Evolutionary conservation across 2,113 vertebrate species (phyloP), one percentile per base, ranked within the genome.

Genomic region (Rhynchomys soricoides): DNA sequence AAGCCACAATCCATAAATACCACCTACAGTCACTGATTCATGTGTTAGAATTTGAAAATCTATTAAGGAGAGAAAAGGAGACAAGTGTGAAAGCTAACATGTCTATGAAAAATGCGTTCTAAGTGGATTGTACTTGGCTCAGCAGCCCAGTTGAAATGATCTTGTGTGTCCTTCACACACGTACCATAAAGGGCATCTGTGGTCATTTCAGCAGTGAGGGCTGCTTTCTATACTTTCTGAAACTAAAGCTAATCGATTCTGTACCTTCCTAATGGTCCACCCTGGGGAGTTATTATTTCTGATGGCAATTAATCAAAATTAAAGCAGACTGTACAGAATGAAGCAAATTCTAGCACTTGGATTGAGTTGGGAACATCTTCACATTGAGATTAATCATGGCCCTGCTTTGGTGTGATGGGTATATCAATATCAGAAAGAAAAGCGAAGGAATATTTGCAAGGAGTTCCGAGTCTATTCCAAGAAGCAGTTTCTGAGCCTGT

Each of bases 241-340:
- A 70, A 43, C 78, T 52, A 79, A 86, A 82, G 81, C 52, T 66
- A 91, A 89, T 66, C 19, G 70, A 68, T 95, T 79, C 26, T 97
- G 86, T 31, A 94, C 94, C 88, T 98, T 98, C 94, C 94, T 37
- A 9, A 92, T 89, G 48, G 97, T 97, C 89, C 68, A 26, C 66
- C 37, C 0, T 43, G 57, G 94, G 92, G 94, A 93, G 86, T 97
- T 96, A 95, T 97, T 97, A 97, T 93, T 98, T 94, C 91, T 98
- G 95, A 97, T 66, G 96, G 91, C 90, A 98, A 97, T 97, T 98
- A 97, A 98, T 98, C 95, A 98, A 97, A 98, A 95, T 97, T 96
- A 98, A 98, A 98, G 87, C 73, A 86, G 91, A 90, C 93, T 94
- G 45, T 73, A 31, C 26, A 95, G 90, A 97, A 91, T 34, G 89